These are phyloP conservation scores for Pelecanoides urinatrix DNA, from an alignment of 2,113 vertebrate genomes.

Conservation along the genomic window DNA sequence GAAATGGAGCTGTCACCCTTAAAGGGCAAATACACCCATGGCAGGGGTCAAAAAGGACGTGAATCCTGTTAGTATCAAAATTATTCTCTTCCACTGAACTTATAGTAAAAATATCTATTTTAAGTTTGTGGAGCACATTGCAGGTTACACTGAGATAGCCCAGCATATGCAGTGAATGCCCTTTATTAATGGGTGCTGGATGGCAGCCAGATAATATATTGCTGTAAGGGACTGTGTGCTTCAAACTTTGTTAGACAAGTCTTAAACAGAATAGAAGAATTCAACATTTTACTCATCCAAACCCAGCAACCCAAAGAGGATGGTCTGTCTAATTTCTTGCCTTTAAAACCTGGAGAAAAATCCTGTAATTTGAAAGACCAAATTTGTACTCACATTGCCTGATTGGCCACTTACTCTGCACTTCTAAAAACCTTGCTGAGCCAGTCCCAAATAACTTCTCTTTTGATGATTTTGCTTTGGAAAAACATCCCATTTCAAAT, in stretches of 20 bases:
- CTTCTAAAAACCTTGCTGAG: background rate
- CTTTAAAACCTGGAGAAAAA: background rate
- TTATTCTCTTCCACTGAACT: background rate
- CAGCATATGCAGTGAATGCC: background rate
- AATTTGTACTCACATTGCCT: accelerated
- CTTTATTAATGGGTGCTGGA: background rate
- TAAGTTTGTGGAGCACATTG: no score
- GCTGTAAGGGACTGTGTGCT: background rate
- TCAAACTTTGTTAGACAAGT: background rate
- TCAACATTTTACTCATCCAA: background rate
- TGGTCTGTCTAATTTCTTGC: background rate
- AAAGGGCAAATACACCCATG: background rate
- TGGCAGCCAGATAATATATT: background rate
- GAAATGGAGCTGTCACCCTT: background rate
- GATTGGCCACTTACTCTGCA: background rate
- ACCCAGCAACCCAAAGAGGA: background rate
- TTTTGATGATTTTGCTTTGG: background rate
- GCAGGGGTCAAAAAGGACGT: background rate
- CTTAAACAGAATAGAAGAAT: background rate
- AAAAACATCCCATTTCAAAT: background rate
- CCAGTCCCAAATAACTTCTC: background rate
- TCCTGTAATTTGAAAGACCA: background rate
- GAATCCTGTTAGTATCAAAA: background rate
- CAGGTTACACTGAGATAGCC: background rate
- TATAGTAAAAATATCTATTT: background rate